Conservation (phyloP, 2,113 vertebrate species). For the Notarius lentiginosus region DNA sequence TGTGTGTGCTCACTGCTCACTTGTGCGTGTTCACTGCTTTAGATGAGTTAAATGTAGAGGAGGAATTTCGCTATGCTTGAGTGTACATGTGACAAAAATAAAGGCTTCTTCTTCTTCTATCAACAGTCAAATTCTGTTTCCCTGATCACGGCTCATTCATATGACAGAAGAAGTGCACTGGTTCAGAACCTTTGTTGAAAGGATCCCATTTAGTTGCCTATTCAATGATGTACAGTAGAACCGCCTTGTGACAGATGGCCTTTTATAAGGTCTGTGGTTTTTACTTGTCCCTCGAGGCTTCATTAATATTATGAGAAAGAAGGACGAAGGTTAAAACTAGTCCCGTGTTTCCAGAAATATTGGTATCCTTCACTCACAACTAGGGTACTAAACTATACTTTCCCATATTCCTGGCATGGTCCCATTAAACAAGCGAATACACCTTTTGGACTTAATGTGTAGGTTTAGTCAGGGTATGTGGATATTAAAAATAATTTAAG, state of each 20-base stretch:
- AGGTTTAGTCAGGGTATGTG: not conserved
- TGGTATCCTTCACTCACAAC: not conserved
- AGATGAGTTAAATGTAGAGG: no score
- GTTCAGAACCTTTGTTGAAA: not conserved
- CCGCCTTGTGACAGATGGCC: slow-evolving; percentile 61
- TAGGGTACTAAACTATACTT: not conserved
- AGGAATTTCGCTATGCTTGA: no score
- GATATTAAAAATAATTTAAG: no score
- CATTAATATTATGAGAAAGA: slow-evolving; percentile 43
- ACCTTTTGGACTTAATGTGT: not conserved
- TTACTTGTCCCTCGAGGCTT: slow-evolving; percentile 48
- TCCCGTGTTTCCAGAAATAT: not conserved
- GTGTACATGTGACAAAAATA: no score
- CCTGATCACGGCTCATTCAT: not conserved
- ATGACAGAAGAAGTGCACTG: not conserved
- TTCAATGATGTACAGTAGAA: slow-evolving; percentile 61
- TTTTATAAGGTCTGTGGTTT: slow-evolving; percentile 58
- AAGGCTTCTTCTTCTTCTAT: not conserved
- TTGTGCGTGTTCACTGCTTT: no score
- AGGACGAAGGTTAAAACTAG: not conserved
- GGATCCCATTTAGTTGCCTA: slow-evolving; percentile 56
- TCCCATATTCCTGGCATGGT: not conserved
- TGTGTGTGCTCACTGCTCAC: no score
- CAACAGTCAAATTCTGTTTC: not conserved
- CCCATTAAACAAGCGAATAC: no score